These are phyloP conservation scores for Hylaeus anthracinus DNA, from an alignment of 1,140 invertebrate genomes.

Conservation along the genomic window DNA sequence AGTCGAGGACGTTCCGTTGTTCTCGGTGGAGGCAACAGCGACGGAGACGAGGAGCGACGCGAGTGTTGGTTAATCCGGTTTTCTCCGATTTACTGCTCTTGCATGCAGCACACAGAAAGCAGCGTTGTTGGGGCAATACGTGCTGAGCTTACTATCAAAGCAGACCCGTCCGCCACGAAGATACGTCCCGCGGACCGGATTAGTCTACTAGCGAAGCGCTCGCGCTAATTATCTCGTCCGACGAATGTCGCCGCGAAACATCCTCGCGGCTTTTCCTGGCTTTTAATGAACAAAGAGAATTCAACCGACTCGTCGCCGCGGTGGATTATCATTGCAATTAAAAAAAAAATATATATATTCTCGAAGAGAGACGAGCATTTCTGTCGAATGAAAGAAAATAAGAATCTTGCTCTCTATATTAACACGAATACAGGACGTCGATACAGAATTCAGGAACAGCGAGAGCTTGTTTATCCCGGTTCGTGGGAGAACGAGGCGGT, in stretches of 20 bases:
- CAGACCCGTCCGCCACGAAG: neutral
- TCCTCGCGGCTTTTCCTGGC: neutral
- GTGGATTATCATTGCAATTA: neutral
- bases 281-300: neutral
- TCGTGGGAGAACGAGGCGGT: too few species aligned
- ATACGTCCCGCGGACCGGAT: slow-evolving; percentile 23
- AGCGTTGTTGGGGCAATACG: slow-evolving; percentile 19
- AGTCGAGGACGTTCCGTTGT: neutral
- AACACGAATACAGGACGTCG: too few species aligned
- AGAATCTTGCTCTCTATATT: too few species aligned
- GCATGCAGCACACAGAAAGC: slow-evolving; percentile 28
- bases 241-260: neutral
- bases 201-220: slow-evolving; percentile 8
- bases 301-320: neutral
- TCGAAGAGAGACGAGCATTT: too few species aligned
- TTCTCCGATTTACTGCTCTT: slow-evolving; percentile 37
- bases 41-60: neutral
- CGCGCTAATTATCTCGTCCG: slow-evolving; percentile 25
- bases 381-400: too few species aligned
- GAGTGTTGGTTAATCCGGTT: slow-evolving; percentile 44
- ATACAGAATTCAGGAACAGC: too few species aligned
- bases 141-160: slow-evolving; percentile 25
- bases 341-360: too few species aligned
- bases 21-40: too few species aligned
- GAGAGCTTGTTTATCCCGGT: too few species aligned